Base-by-base conservation (phyloP, 2,113 vertebrate species). In the Spea multiplicata region DNA sequence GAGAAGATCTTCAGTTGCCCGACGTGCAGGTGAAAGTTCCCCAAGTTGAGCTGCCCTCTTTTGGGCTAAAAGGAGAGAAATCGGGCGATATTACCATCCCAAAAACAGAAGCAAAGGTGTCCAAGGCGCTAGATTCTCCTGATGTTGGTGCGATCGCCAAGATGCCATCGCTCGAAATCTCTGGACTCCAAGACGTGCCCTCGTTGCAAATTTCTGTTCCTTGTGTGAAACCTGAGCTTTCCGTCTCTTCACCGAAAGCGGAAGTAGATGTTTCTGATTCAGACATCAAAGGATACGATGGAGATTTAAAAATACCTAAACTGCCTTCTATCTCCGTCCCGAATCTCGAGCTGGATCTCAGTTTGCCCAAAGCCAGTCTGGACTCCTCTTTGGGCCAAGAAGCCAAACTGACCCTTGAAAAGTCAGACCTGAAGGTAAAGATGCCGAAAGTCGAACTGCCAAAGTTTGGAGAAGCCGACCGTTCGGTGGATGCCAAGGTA, bases 111-210 rank as follows among this genome's bases (percentile, higher is more conserved):
- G 5, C 0, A 17, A 47, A 0, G 0, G 45, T 9, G 6, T 44
- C 0, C 0, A 4, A 50, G 5, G 64, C 30, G 0, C 1, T 0
- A 0, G 64, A 10, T n/a, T 49, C 49, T 52, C 16, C 70, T 13
- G 52, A 45, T 44, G 3, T 46, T 55, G 44, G 13, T 71, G 73
- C 84, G 12, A 90, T 84, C 52, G 84, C 90, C 7, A 93, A 89
- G 81, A 89, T 94, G 79, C 92, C 93, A 6, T 89, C 89, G 57
- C 76, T 93, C 50, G 90, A 91, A 65, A 82, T 93, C 57, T 91
- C 89, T 16, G 17, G 46, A 2, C 76, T 44, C 2, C 7, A 71
- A 14, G 50, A 73, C 16, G 7, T 82, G 1, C 66, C 86, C 0
- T 77, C 77, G 0, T 48, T 81, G 67, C 83, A 84, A 3, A 81